These are phyloP conservation scores for Regulus satrapa DNA, from an alignment of 2,113 vertebrate genomes.

Conservation along the genomic window DNA sequence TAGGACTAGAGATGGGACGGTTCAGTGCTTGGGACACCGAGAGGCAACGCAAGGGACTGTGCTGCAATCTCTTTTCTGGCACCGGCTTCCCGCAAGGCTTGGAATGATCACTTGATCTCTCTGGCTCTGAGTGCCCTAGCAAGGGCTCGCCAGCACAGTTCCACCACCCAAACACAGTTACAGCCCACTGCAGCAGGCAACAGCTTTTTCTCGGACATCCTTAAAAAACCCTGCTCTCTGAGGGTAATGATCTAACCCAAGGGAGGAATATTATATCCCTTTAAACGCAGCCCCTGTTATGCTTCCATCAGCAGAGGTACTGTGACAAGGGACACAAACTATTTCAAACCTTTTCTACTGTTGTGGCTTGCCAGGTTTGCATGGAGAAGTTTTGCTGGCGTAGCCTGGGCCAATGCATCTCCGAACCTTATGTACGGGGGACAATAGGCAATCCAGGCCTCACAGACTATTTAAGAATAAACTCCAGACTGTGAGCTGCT, in stretches of 20 bases:
- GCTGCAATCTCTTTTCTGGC: conserved; percentile 14
- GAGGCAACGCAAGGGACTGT: background rate
- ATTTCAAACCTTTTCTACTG: background rate
- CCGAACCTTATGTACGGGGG: conserved; percentile 50
- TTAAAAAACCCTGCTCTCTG: background rate
- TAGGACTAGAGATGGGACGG: background rate
- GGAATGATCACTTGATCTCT: conserved; percentile 3
- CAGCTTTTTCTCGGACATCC: background rate
- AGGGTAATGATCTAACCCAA: background rate
- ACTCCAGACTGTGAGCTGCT: conserved; percentile 67
- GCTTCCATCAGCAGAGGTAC: background rate
- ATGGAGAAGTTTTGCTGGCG: conserved; percentile 14
- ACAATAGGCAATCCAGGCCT: conserved; percentile 65
- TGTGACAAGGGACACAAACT: background rate
- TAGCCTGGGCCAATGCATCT: conserved; percentile 45
- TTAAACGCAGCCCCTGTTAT: background rate
- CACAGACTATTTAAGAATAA: conserved; percentile 68
- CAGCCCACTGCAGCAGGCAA: background rate
- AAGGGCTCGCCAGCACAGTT: background rate
- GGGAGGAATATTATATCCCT: background rate
- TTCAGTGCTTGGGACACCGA: background rate
- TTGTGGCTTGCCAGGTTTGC: background rate
- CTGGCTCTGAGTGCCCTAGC: background rate
- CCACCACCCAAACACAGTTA: background rate
- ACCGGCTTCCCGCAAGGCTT: background rate